Conservation (phyloP, 2,797 vertebrate species). For the Basileuterus tristriatus region DNA sequence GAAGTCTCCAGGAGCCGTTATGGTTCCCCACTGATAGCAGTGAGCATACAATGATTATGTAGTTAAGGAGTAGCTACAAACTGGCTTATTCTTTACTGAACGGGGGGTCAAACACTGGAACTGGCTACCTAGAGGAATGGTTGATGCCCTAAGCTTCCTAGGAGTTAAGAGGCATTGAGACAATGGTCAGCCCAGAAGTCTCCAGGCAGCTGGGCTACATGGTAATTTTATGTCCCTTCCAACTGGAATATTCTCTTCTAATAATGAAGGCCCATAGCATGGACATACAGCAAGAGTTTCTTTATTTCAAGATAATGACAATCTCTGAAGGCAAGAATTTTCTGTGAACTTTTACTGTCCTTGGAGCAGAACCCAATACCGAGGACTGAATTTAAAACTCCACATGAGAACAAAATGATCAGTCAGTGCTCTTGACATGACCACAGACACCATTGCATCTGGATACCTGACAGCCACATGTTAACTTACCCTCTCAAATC, state of each 20-base stretch:
- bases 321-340: not conserved
- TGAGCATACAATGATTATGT: not conserved
- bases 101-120: not conserved
- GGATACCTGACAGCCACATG: not conserved
- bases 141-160: not conserved
- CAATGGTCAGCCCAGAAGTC: not conserved
- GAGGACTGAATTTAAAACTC: not conserved
- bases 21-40: not conserved
- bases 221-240: not conserved
- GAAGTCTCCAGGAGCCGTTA: not conserved
- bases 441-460: fast-evolving
- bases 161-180: not conserved
- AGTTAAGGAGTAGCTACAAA: not conserved
- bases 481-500: not conserved
- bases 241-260: not conserved
- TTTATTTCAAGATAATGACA: not conserved
- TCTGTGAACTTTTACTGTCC: not conserved
- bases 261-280: not conserved
- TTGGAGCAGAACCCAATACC: not conserved
- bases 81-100: not conserved
- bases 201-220: not conserved
- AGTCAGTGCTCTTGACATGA: not conserved
- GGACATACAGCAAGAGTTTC: not conserved
- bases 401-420: not conserved
- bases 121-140: not conserved